Percentiles rank a stretch among this genome's conserved stretches.
Conservation (phyloP, 1,140 invertebrate genomes). For the Manduca sexta region DNA sequence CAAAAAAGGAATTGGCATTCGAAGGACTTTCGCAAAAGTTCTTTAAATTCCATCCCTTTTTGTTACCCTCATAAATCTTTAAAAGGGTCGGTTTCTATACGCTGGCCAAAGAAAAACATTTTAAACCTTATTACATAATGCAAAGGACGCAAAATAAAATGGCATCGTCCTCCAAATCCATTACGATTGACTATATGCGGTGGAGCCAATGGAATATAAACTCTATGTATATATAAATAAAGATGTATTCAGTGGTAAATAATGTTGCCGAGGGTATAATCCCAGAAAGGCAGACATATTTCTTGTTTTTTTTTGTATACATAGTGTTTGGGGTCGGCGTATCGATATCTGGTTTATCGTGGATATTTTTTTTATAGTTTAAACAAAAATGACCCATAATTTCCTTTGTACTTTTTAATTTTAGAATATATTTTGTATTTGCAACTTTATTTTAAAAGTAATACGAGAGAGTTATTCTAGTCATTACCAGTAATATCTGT, state of each 20-base stretch:
- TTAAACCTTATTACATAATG: slow-evolving; percentile 1
- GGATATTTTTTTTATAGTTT: slow-evolving; percentile 9
- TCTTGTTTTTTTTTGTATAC: slow-evolving; percentile 23
- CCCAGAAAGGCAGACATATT: slow-evolving; percentile 41
- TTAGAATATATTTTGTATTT: too few relatives aligned
- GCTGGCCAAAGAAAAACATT: background rate
- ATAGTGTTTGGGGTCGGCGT: slow-evolving; percentile 18
- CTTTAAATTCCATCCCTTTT: too few relatives aligned
- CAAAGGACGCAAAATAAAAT: background rate
- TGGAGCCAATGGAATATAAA: background rate
- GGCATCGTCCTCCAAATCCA: too few relatives aligned
- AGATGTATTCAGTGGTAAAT: background rate
- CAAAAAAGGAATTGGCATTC: too few relatives aligned
- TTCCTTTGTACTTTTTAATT: too few relatives aligned
- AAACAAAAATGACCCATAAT: background rate
- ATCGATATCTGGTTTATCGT: slow-evolving; percentile 22
- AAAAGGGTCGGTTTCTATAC: background rate
- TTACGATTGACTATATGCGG: background rate
- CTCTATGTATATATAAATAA: background rate
- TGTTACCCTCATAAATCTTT: slow-evolving; percentile 11
- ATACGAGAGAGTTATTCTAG: too few relatives aligned
- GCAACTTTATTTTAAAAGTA: too few relatives aligned
- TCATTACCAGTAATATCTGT: too few relatives aligned
- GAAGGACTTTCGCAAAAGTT: too few relatives aligned
- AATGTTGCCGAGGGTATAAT: background rate